Evolutionary conservation across 2,797 vertebrate genomes (phyloP), one percentile per base, ranked within the genome.

Genomic region (Pipistrellus kuhlii): DNA sequence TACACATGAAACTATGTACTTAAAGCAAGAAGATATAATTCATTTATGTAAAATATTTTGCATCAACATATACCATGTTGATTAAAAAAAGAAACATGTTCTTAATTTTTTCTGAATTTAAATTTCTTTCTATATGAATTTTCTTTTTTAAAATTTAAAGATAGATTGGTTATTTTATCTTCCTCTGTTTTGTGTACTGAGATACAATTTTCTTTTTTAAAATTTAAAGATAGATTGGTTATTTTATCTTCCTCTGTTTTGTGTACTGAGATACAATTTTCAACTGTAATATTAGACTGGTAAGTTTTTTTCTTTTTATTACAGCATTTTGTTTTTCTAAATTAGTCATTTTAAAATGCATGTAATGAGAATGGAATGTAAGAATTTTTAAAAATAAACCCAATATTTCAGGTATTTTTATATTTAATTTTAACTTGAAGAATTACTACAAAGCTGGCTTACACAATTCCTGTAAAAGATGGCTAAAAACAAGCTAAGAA

Each of bases 31-130:
- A 72, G 38, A 55, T 78, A 5, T 41, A 62, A 89, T 88, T 89
- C 90, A 94, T 59, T 83, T 96, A 27, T 82, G 88, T 95, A 94
- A 98, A 96, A 92, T 72, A 94, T 89, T 96, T 96, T 69, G 25
- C 30, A 72, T 73, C 95, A 94, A 46, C 4, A 0, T 94, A 32
- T 88, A 44, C 76, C 86, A n/a, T 68, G 0, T 69, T 48, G 25
- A 93, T 59, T 76, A 72, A 0, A 48, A 59, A 59, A 75, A 94
- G 41, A 69, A 0, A 25, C 48, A 77, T 1, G 13, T 95, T 96
- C 69, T 86, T 59, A 90, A 88, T 78, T 20, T 83, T 94, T 90
- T 94, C 35, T 94, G 64, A 35, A 46, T 62, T 75, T 18, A 55
- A 55, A 81, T 93, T 89, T 89, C 62, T 89, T 96, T 51, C 83